Evolutionary conservation across 2,113 vertebrate species (phyloP).

Genomic region (Sitta europaea): DNA sequence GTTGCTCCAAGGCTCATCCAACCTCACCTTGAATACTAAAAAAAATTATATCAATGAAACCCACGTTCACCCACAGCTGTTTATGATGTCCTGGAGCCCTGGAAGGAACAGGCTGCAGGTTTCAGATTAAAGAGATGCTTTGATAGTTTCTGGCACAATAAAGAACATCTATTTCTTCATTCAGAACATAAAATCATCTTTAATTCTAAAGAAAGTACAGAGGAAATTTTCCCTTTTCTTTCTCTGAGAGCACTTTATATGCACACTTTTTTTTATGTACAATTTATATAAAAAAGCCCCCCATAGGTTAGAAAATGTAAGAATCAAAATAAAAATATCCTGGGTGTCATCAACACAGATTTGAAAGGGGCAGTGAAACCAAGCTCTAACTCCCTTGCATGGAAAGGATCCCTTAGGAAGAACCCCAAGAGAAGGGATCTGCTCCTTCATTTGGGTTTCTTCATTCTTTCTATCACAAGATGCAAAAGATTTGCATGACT

Average conservation of each 20-base stretch:
- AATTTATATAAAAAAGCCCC: too few relatives aligned
- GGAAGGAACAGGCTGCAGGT: background rate
- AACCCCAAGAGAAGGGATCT: background rate
- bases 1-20: background rate
- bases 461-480: background rate
- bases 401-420: background rate
- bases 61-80: fast-evolving
- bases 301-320: background rate
- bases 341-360: background rate
- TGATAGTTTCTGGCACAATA: background rate
- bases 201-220: background rate
- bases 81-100: background rate
- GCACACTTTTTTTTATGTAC: too few relatives aligned
- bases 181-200: background rate
- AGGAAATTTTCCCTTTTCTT: background rate
- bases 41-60: background rate
- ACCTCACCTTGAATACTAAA: background rate
- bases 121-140: background rate
- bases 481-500: fast-evolving
- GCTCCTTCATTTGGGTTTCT: background rate
- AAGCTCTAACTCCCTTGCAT: background rate
- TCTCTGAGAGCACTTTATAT: background rate
- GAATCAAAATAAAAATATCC: background rate
- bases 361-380: background rate
- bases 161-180: background rate